Base-by-base conservation (phyloP, 2,797 vertebrate genomes). In the Ispidina picta region DNA sequence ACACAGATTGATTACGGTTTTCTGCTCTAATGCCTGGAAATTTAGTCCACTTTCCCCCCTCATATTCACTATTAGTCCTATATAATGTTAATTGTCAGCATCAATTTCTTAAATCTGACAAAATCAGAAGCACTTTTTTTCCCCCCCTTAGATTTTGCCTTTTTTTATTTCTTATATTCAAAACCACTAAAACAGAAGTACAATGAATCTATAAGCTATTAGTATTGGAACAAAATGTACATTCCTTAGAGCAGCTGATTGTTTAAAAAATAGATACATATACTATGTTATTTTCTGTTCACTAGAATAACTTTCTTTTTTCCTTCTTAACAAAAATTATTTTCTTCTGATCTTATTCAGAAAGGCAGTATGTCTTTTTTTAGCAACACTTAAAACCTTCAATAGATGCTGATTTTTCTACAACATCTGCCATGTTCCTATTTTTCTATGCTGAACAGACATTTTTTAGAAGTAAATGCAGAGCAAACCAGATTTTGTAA, bases 331-430 rank as follows among this genome's bases (percentile, higher is more conserved):
- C 18, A 83, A 91, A 93, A 88, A 72, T 55, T 72, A 8, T 56
- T 39, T 75, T 85, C 49, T 90, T 91, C 92, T 93, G 64, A 88
- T 93, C 77, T 84, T 90, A 60, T 79, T 91, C 83, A 88, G 64
- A 92, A 89, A 94, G 29, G 41, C 90, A 84, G 44, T 84, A 81
- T 78, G 51, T 59, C 88, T 94, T 94, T 93, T 93, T 94, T 94
- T 92, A 90, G 93, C 86, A 80, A 91, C 93, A 94, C 91, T 95
- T 90, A 71, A 95, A 93, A 81, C 18, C 39, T 49, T 96, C 94
- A 96, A 95, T 95, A 88, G 90, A 92, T 86, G 90, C 71, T 96
- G 94, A 96, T 96, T 96, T 96, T 95, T 86, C 90, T 62, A 92
- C 43, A 95, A 72, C 94, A 96, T 96, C 91, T 96, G 95, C 88